These are phyloP conservation scores for Tholera decimalis DNA, from an alignment of 2,888 invertebrate species.

Conservation along the genomic window DNA sequence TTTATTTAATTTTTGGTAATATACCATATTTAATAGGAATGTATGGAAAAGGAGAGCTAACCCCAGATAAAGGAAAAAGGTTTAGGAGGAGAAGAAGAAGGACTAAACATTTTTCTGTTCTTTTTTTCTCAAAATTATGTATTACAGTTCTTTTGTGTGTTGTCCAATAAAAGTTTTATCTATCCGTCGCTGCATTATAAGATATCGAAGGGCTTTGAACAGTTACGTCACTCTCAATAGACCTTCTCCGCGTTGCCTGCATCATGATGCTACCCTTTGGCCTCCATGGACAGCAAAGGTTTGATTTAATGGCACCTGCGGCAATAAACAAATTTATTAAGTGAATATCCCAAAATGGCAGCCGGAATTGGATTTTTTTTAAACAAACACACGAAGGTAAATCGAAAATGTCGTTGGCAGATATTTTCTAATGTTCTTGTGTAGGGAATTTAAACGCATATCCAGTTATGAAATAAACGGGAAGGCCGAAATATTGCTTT, in stretches of 20 bases:
- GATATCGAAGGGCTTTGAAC: too few relatives aligned
- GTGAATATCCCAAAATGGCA: constrained; percentile 55
- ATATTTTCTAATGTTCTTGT: constrained; percentile 27
- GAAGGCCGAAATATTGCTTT: constrained; percentile 38
- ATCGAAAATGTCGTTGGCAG: constrained; percentile 50
- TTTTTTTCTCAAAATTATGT: too few relatives aligned
- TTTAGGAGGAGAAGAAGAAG: too few relatives aligned
- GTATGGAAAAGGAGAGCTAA: too few relatives aligned
- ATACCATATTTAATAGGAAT: too few relatives aligned
- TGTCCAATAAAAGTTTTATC: too few relatives aligned
- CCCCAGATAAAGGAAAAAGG: too few relatives aligned
- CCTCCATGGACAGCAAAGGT: constrained; percentile 41
- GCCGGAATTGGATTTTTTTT: constrained; percentile 47
- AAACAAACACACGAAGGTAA: constrained; percentile 46
- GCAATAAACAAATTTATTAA: constrained; percentile 64
- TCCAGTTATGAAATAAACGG: constrained; percentile 36
- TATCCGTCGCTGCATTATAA: too few relatives aligned
- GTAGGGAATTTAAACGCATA: constrained; percentile 31
- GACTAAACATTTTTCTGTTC: too few relatives aligned
- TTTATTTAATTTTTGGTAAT: too few relatives aligned
- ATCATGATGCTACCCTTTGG: constrained; percentile 14
- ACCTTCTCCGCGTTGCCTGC: constrained; percentile 12
- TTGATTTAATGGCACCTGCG: constrained; percentile 61
- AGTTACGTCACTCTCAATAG: too few relatives aligned
- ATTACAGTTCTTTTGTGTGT: too few relatives aligned